A percentile compares a stretch with the other conserved stretches of the same genome.
These are phyloP conservation scores for Tillus elongatus DNA, from an alignment of 2,888 invertebrate species.

Conservation along the genomic window DNA sequence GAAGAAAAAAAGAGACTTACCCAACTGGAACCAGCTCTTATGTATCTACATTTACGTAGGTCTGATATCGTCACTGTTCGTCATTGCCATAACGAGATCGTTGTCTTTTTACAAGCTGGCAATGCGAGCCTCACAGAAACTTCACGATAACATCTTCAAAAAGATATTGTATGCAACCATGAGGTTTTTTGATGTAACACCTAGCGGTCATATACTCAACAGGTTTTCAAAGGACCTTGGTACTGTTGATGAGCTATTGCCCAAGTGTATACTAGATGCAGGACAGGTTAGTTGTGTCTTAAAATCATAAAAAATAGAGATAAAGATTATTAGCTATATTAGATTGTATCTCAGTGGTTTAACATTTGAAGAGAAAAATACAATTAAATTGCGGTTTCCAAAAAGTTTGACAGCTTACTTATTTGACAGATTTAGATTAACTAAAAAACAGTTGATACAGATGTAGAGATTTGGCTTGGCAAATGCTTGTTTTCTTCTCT, in stretches of 20 bases:
- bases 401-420: too few species aligned
- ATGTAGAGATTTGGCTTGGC: too few species aligned
- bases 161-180: neutral
- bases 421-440: too few species aligned
- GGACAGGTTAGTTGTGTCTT: slow-evolving; percentile 31
- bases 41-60: neutral
- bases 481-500: too few species aligned
- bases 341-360: too few species aligned
- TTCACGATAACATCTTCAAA: neutral
- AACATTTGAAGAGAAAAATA: too few species aligned
- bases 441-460: too few species aligned
- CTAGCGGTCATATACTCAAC: neutral
- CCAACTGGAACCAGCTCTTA: neutral
- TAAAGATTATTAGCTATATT: too few species aligned
- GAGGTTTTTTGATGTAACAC: neutral
- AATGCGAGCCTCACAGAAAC: neutral
- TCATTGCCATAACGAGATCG: slow-evolving; percentile 2
- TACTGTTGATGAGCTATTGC: neutral
- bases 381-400: too few species aligned
- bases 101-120: neutral
- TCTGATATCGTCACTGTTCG: neutral
- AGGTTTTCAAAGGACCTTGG: neutral
- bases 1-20: neutral
- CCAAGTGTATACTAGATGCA: neutral
- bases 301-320: too few species aligned